Evolutionary conservation across 2,113 vertebrate species (phyloP).

Genomic region (Morone saxatilis): DNA sequence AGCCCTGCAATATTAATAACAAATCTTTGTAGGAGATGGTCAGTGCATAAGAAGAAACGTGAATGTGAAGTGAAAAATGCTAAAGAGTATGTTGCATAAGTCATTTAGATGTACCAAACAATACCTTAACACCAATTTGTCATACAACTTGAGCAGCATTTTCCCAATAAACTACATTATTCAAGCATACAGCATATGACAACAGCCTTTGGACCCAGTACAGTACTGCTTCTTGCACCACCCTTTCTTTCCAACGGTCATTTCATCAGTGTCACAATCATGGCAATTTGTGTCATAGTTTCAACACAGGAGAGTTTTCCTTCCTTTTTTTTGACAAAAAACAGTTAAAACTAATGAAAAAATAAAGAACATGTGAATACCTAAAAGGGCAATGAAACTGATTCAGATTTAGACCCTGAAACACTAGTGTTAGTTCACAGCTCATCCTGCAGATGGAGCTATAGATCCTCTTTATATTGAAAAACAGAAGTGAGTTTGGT

Average conservation of each 20-base stretch:
- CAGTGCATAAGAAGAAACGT: too few relatives aligned
- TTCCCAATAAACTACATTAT: not conserved
- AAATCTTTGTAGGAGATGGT: not conserved
- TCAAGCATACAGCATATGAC: not conserved
- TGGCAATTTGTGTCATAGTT: constrained; percentile 4
- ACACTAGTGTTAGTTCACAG: constrained; percentile 12
- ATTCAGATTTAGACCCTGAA: not conserved
- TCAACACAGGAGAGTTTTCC: not conserved
- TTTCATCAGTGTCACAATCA: constrained; percentile 2
- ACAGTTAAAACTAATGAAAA: too few relatives aligned
- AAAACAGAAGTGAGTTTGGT: not conserved
- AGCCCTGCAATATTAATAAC: not conserved
- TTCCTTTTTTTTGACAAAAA: not conserved
- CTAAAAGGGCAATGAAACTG: not conserved
- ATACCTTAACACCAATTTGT: not conserved
- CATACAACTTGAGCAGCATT: not conserved
- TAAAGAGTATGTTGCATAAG: not conserved
- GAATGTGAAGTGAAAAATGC: not conserved
- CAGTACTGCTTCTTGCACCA: not conserved
- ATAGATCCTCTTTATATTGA: not conserved
- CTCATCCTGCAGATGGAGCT: constrained; percentile 66
- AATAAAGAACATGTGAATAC: not conserved
- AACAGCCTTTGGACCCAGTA: not conserved
- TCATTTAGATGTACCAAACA: not conserved
- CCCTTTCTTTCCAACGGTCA: not conserved